Conservation (phyloP, 35 echinoderm and acorn worm species). For the Stichopus chloronotus region DNA sequence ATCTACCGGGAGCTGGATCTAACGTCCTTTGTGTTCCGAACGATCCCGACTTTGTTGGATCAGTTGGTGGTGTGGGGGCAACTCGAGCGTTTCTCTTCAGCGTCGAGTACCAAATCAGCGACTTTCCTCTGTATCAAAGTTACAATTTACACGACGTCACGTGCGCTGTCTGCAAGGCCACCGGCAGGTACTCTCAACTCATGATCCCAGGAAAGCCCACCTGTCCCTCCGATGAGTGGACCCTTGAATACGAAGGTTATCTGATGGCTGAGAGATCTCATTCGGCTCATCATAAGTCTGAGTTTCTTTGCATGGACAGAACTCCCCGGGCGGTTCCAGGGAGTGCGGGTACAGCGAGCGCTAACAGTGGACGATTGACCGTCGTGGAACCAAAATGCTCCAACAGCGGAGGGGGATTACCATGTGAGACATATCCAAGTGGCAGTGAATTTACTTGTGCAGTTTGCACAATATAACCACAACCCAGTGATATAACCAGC, state of each 20-base stretch:
- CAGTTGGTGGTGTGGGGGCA: not conserved
- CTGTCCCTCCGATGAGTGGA: constrained; percentile 52
- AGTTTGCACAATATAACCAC: constrained; percentile 15
- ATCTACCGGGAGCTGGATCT: constrained; percentile 9
- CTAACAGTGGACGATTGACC: not conserved
- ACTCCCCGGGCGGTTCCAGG: not conserved
- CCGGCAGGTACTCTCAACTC: not conserved
- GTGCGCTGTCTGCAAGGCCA: constrained; percentile 37
- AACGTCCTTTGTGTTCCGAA: constrained; percentile 31
- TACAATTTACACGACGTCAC: not conserved
- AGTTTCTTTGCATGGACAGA: constrained; percentile 29
- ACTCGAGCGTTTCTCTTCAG: constrained; percentile 24
- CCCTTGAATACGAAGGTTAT: constrained; percentile 45
- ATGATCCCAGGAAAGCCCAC: constrained; percentile 38
- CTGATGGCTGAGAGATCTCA: constrained; percentile 43
- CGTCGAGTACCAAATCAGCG: not conserved
- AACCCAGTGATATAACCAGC: not conserved
- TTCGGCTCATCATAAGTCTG: constrained; percentile 20
- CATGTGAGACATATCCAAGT: not conserved
- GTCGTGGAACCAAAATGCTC: constrained; percentile 32
- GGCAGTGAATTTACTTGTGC: constrained; percentile 19
- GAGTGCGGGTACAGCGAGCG: not conserved
- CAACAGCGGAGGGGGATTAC: constrained; percentile 20
- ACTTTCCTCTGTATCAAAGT: constrained; percentile 1
- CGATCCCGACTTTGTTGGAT: not conserved